Percentiles rank a stretch among this genome's conserved stretches.
Evolutionary conservation across 2,113 vertebrate species (phyloP).

Genomic region (Syngnathoides biaculeatus): DNA sequence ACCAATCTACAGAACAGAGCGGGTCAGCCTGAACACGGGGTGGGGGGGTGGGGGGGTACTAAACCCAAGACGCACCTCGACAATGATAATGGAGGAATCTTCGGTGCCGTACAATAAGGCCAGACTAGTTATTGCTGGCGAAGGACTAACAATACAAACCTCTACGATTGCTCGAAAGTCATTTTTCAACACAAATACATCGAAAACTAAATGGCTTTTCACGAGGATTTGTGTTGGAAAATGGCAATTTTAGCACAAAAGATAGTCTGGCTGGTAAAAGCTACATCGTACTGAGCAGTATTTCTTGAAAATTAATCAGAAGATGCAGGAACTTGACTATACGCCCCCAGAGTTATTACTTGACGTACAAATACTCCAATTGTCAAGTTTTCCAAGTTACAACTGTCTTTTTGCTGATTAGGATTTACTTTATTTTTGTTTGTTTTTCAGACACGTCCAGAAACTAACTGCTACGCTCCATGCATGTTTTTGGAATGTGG

Average conservation of each 20-base stretch:
- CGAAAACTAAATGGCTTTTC: neutral
- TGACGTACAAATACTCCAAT: no score
- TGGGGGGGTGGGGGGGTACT: no score
- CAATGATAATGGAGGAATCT: slow-evolving; percentile 37
- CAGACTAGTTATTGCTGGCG: neutral
- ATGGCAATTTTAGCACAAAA: neutral
- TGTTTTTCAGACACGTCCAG: no score
- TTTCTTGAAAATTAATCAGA: neutral
- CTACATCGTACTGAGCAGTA: neutral
- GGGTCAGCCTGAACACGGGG: slow-evolving; percentile 55
- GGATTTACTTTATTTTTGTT: no score
- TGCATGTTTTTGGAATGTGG: neutral
- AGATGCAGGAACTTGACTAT: no score
- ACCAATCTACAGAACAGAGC: slow-evolving; percentile 67
- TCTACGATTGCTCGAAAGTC: neutral
- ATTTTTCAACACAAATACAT: neutral
- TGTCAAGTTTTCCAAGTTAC: no score
- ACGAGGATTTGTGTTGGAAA: neutral
- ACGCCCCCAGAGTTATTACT: no score
- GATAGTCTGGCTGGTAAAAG: neutral
- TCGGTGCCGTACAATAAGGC: neutral
- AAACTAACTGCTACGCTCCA: no score
- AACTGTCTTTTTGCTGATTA: no score
- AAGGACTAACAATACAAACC: neutral
- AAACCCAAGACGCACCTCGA: slow-evolving; percentile 34